These are phyloP conservation scores for Iphiclides podalirius DNA, from an alignment of 2,888 invertebrate species.

Conservation along the genomic window DNA sequence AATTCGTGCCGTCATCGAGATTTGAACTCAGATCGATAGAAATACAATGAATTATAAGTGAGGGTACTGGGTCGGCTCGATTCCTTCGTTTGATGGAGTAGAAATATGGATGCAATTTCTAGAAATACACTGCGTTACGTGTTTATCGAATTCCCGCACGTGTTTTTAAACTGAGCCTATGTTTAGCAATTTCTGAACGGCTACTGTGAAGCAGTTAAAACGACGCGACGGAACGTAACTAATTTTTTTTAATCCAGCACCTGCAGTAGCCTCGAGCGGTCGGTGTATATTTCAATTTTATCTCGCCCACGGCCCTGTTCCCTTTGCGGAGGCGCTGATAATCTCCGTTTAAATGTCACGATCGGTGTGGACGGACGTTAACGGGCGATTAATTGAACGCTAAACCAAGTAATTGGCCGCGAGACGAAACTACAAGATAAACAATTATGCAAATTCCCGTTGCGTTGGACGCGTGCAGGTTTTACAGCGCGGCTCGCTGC, in stretches of 20 bases:
- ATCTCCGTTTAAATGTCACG: constrained; percentile 3
- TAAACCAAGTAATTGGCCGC: constrained; percentile 14
- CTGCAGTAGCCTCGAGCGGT: background rate
- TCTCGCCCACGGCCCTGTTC: background rate
- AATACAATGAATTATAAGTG: no score
- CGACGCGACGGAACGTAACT: no score
- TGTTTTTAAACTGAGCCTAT: no score
- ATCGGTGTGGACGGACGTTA: background rate
- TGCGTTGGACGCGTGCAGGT: constrained; percentile 3
- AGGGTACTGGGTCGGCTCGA: no score
- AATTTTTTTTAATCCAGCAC: no score
- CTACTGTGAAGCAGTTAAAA: constrained; percentile 11
- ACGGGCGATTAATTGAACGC: constrained; percentile 4
- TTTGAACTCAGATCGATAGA: no score
- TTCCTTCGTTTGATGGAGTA: no score
- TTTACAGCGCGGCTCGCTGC: no score
- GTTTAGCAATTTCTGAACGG: constrained; percentile 4
- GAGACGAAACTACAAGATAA: constrained; percentile 12
- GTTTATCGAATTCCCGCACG: no score
- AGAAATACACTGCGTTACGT: no score
- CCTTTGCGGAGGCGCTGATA: background rate
- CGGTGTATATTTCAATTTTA: background rate
- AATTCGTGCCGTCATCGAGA: no score
- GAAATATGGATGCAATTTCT: no score
- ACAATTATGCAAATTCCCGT: constrained; percentile 22